Conservation (phyloP, 2,888 invertebrate species). For the Allygus modestus region DNA sequence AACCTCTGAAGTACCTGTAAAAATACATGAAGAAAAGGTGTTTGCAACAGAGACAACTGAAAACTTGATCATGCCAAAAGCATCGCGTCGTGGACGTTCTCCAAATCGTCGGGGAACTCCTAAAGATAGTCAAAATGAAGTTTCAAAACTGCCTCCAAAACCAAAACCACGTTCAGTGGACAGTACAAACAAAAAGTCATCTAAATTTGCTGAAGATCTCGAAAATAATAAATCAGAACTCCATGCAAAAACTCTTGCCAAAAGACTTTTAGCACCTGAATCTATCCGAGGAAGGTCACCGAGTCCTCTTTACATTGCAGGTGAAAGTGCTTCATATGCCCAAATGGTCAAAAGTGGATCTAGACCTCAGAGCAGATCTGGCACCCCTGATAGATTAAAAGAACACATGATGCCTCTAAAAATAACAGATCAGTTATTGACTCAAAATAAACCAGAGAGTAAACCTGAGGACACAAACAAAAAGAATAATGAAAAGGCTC, state of each 20-base stretch:
- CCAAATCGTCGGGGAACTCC: conserved; percentile 54
- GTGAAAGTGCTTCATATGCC: conserved; percentile 85
- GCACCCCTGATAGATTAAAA: conserved; percentile 63
- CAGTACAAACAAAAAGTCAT: conserved; percentile 23
- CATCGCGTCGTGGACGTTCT: conserved; percentile 45
- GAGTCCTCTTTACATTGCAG: conserved; percentile 86
- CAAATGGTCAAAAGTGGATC: conserved; percentile 84
- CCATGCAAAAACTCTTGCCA: conserved; percentile 24
- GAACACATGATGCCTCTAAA: conserved; percentile 23
- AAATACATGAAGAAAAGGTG: conserved; percentile 22
- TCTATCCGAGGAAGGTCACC: conserved; percentile 72
- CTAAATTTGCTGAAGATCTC: background rate
- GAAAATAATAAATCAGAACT: background rate
- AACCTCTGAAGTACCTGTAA: background rate
- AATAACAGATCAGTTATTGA: background rate
- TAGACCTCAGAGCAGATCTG: conserved; percentile 64
- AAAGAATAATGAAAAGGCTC: background rate
- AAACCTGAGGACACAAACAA: background rate
- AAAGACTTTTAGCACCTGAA: conserved; percentile 57
- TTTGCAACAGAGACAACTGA: background rate
- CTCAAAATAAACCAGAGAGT: background rate
- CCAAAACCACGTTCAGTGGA: background rate
- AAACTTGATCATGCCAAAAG: conserved; percentile 17
- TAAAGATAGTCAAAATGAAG: conserved; percentile 21
- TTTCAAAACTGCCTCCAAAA: background rate